Base-by-base conservation (phyloP, 1,140 invertebrate species). In the Diploscapter pachys region DNA sequence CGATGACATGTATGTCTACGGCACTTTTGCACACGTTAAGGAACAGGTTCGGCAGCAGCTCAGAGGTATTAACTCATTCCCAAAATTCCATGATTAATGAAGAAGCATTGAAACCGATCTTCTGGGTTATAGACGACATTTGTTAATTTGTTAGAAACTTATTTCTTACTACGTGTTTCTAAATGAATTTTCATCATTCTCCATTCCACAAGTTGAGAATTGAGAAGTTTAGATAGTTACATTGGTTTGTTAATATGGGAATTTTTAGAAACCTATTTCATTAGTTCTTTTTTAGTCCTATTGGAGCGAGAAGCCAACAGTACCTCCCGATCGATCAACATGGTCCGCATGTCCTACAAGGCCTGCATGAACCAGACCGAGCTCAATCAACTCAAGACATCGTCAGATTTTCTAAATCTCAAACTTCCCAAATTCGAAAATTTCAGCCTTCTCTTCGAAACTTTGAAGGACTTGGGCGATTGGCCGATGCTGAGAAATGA, bases 401-500 rank as follows among this genome's bases (percentile, higher is more conserved):
- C 31, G 31, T 31, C 31, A 31, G 31, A 31, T 31, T 31, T 31
- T 31, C 31, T 1, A 31, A 31, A 31, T 31, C 1, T 31, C 31
- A 31, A 31, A 31, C 1, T 31, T 31, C 0, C 31, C 31, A 31
- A 31, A 31, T 31, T 31, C 31, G 31, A 31, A 31, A 31, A 31
- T 31, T 31, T 31, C 31, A 87, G 89, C 72, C 93, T 93, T 2
- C 86, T 95, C 5, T 78, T 92, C 51, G 86, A 89, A 55, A 87
- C 95, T 52, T 85, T 95, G 49, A 86, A 91, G 2, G 85, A 90
- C 62, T 86, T 95, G 3, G 93, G 93, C 52, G 92, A 92, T 2
- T 94, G 92, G 93, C 93, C 93, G 0, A 90, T 95, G 3, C 81
- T 94, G 3, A 87, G 90, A 50, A 81, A 87, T 2, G 77, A 76